phyloP scores from a whole-genome alignment of 1,140 invertebrate genomes.

The Papilio machaon region DNA sequence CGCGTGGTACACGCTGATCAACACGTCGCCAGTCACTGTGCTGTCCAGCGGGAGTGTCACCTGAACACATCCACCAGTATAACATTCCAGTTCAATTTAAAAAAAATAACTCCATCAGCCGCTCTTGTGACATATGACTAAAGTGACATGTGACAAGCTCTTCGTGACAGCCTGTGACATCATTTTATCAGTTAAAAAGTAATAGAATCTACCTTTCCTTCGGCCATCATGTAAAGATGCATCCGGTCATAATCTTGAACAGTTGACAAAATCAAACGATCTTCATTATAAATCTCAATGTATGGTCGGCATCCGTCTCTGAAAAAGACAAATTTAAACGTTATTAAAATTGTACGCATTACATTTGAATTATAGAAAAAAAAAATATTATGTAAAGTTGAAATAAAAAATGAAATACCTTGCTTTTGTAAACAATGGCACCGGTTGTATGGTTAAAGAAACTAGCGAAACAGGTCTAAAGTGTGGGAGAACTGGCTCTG shows the following conservation, averaged over 20 bases:
- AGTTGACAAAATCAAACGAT: slow-evolving; percentile 91
- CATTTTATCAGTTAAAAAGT: neutral
- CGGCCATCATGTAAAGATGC: slow-evolving; percentile 88
- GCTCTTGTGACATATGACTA: too few relatives aligned
- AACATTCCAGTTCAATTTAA: too few relatives aligned
- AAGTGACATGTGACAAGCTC: too few relatives aligned
- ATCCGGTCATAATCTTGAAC: slow-evolving; percentile 95
- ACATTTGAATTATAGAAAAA: neutral
- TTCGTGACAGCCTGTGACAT: neutral
- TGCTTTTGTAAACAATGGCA: slow-evolving; percentile 95
- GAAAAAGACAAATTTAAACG: slow-evolving; percentile 43
- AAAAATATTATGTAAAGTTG: neutral
- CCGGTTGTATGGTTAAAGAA: slow-evolving; percentile 90
- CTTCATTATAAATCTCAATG: slow-evolving; percentile 95
- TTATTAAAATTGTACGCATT: slow-evolving; percentile 29
- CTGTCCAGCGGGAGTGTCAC: slow-evolving; percentile 70
- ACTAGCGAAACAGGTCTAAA: slow-evolving; percentile 90
- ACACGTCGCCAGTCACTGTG: slow-evolving; percentile 92
- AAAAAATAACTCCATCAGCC: too few relatives aligned
- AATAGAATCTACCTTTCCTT: slow-evolving; percentile 85
- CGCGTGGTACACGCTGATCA: slow-evolving; percentile 92
- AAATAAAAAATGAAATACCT: slow-evolving; percentile 78
- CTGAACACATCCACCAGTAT: slow-evolving; percentile 43
- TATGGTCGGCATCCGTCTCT: slow-evolving; percentile 97
- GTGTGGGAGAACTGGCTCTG: slow-evolving; percentile 85